Evolutionary conservation across 2,888 invertebrate genomes (phyloP).

Genomic region (Thumatha senex): DNA sequence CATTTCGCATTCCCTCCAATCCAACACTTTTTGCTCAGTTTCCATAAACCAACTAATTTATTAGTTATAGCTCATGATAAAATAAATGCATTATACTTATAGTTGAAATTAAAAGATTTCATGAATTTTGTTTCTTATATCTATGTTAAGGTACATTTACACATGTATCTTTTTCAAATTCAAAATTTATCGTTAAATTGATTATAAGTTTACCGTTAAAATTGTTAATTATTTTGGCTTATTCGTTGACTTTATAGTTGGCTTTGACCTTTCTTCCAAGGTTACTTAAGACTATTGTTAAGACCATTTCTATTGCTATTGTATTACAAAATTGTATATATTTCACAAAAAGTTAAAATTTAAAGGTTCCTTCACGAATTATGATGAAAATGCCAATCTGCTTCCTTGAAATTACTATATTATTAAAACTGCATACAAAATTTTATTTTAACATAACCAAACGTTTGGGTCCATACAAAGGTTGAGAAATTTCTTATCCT

Average conservation of each 20-base stretch:
- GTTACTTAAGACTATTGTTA: constrained; percentile 1
- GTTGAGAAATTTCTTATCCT: background rate
- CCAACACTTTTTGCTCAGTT: too few relatives aligned
- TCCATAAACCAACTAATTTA: too few relatives aligned
- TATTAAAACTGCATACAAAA: constrained; percentile 2
- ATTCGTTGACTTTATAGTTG: background rate
- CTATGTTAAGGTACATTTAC: too few relatives aligned
- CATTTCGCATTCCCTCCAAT: too few relatives aligned
- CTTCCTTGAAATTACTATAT: constrained; percentile 8
- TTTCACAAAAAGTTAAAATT: constrained; percentile 5
- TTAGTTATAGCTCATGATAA: too few relatives aligned
- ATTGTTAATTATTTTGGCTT: background rate
- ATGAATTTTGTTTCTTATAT: too few relatives aligned
- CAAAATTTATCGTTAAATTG: background rate
- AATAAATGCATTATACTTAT: too few relatives aligned
- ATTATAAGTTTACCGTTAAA: background rate
- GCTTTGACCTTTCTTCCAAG: constrained; percentile 7
- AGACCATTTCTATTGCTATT: constrained; percentile 3
- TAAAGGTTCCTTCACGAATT: constrained; percentile 11
- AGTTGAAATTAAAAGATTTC: too few relatives aligned
- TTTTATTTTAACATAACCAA: background rate
- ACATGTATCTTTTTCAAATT: background rate
- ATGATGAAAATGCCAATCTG: constrained; percentile 56
- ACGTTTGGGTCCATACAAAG: background rate
- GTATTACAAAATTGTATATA: constrained; percentile 2